Base-by-base conservation (phyloP, 2,888 invertebrate species). In the Itoplectis maculator region DNA sequence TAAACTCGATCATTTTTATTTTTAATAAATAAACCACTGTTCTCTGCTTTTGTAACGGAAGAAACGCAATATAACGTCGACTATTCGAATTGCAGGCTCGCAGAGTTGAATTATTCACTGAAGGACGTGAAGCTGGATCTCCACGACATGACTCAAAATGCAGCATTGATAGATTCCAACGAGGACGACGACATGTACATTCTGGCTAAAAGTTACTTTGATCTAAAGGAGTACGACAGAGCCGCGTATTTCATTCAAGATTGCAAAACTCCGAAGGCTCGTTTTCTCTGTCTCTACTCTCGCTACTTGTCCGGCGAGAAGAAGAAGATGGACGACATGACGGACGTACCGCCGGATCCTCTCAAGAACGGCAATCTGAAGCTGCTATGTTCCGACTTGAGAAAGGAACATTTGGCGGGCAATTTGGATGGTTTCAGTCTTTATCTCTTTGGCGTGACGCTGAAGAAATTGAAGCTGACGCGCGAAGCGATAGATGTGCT, bases 221-320 rank as follows among this genome's bases (percentile, higher is more conserved):
- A 98, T 93, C 94, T 96, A 59, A 96, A 97, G 87, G 99, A 99
- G 92, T 99, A 98, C 92, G 98, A 98, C 89, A 94, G 97, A 89
- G 96, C 97, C 75, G 97, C 97, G 0, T 96, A 96, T 93, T 97
- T 97, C 89, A 94, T 97, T 7, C 95, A 96, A 87, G 94, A 95
- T 80, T 96, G 96, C 87, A 94, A 94, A 51, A 95, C 95, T 79
- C 94, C 95, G 0, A 96, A 96, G 91, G 95, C 96, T 56, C 95
- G 96, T 83, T 99, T 99, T 92, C 93, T 99, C 35, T 95, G 97
- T 91, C 95, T 96, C 87, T 99, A 98, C 92, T 95, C 98, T 0
- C 95, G 95, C 42, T 99, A 97, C 90, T 95, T 98, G 94, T 97
- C 98, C 0, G 96, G 97, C 83, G 98, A 99, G 91, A 98, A 98